A percentile compares a stretch with the other conserved stretches of the same genome.
Conservation (phyloP, 2,797 vertebrate genomes). For the Phalanger gymnotis region DNA sequence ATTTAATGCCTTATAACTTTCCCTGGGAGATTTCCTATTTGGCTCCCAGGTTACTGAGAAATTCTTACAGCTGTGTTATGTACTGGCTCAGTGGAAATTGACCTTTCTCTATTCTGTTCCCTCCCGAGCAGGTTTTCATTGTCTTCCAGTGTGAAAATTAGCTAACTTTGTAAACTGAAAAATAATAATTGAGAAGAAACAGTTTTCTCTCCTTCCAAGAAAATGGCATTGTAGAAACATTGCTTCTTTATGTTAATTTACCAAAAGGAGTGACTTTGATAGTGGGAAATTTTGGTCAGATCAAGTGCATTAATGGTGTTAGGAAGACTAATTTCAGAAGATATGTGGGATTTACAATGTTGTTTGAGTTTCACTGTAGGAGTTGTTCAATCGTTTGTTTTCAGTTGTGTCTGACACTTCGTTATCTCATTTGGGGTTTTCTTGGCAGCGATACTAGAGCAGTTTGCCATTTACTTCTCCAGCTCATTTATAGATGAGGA, state of each 20-base stretch:
- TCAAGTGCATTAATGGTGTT: neutral
- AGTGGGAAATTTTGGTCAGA: neutral
- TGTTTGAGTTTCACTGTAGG: neutral
- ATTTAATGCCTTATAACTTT: neutral
- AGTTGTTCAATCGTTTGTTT: neutral
- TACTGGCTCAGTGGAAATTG: neutral
- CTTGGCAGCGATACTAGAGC: neutral
- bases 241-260: neutral
- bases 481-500: neutral
- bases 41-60: neutral
- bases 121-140: neutral
- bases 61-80: neutral
- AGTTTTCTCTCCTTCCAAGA: neutral
- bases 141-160: neutral
- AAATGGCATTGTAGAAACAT: neutral
- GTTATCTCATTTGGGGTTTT: neutral
- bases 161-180: neutral
- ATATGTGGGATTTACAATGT: neutral
- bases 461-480: neutral
- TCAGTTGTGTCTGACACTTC: neutral
- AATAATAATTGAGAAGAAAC: neutral
- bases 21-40: neutral
- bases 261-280: neutral
- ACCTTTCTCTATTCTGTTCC: neutral
- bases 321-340: neutral